Conservation (phyloP, 2,797 vertebrate species). For the Labeo calbasu region DNA sequence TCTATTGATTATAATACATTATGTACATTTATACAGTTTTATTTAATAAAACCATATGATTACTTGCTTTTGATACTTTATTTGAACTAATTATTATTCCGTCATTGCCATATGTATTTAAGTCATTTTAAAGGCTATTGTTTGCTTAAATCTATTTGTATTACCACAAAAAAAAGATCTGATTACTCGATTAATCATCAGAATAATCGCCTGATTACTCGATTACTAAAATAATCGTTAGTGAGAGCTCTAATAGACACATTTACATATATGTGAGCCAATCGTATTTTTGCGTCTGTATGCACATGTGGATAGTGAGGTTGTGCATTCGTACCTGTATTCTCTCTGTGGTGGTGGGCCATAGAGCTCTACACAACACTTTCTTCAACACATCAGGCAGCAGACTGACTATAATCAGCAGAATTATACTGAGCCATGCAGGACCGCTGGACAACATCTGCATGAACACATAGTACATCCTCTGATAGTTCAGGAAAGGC, state of each 20-base stretch:
- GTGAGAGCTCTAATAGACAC: not conserved
- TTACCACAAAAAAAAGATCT: no score
- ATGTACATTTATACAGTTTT: no score
- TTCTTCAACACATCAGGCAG: conserved; percentile 95
- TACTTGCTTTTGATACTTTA: no score
- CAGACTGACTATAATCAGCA: conserved; percentile 90
- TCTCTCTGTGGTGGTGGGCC: conserved; percentile 91
- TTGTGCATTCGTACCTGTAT: conserved; percentile 83
- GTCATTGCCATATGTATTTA: no score
- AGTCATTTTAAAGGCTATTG: no score
- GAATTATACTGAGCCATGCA: conserved; percentile 91
- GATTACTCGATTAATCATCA: no score
- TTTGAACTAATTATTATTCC: no score
- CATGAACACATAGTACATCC: conserved; percentile 99
- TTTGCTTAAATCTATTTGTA: no score
- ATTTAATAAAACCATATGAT: no score
- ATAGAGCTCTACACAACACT: conserved; percentile 88
- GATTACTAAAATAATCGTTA: no score
- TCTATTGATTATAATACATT: no score
- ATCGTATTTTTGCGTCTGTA: not conserved
- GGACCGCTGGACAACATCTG: conserved; percentile 96
- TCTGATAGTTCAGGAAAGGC: conserved; percentile 98
- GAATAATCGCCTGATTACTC: no score
- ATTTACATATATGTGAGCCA: not conserved
- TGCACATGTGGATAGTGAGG: not conserved